Evolutionary conservation across 2,888 invertebrate genomes (phyloP).

Genomic region (Ophonus ardosiacus): DNA sequence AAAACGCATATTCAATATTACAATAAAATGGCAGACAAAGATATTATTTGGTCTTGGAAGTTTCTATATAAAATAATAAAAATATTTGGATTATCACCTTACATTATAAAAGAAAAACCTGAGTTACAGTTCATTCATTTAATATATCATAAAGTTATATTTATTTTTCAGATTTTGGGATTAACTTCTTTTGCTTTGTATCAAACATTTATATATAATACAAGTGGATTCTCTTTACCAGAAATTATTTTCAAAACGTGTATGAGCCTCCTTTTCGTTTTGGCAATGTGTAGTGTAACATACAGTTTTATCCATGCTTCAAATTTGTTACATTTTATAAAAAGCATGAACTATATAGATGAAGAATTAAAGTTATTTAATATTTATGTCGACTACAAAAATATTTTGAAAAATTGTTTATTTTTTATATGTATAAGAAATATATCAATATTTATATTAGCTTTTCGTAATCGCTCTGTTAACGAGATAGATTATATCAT

Average conservation of each 20-base stretch:
- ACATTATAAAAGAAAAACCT: not conserved
- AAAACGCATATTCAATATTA: not conserved
- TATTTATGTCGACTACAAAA: not conserved
- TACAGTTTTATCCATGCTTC: not conserved
- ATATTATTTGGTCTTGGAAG: not conserved
- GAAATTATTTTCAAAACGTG: not conserved
- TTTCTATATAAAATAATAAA: not conserved
- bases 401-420: not conserved
- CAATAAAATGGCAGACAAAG: not conserved
- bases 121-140: not conserved
- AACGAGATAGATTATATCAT: not conserved
- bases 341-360: not conserved
- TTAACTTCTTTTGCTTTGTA: not conserved
- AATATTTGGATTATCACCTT: not conserved
- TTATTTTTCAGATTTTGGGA: not conserved
- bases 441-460: not conserved
- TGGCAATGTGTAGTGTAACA: not conserved
- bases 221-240: no score
- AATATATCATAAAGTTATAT: not conserved
- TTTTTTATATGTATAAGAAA: not conserved
- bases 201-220: not conserved
- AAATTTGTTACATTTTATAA: not conserved
- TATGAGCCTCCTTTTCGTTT: not conserved
- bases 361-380: not conserved
- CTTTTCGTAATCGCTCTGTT: not conserved